A percentile compares a stretch with the other conserved stretches of the same genome.
Conservation (phyloP, 2,888 invertebrate species). For the Amiota mariae region DNA sequence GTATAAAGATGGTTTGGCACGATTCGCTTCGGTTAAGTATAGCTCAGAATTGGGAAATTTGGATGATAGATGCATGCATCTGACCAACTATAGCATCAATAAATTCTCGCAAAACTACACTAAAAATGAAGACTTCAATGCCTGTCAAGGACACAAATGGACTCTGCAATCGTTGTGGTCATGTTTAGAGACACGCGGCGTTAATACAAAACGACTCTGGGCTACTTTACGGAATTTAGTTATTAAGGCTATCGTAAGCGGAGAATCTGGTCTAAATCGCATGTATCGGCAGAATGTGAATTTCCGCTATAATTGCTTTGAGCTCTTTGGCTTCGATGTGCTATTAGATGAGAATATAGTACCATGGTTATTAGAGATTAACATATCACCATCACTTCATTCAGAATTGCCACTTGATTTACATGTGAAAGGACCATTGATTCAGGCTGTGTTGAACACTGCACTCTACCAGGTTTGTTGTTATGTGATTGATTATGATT, state of each 20-base stretch:
- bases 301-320: slow-evolving; percentile 91
- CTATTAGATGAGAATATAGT: slow-evolving; percentile 91
- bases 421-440: slow-evolving; percentile 94
- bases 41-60: slow-evolving; percentile 84
- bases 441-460: slow-evolving; percentile 91
- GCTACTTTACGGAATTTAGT: slow-evolving; percentile 90
- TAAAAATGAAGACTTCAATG: slow-evolving; percentile 90
- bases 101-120: slow-evolving; percentile 89
- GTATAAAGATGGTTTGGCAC: slow-evolving; percentile 94
- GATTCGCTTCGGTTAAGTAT: slow-evolving; percentile 96
- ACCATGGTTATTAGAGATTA: slow-evolving; percentile 96
- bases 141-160: slow-evolving; percentile 97
- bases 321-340: slow-evolving; percentile 96
- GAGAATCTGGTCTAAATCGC: slow-evolving; percentile 84
- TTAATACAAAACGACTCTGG: slow-evolving; percentile 88
- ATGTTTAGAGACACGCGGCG: slow-evolving; percentile 76
- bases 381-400: slow-evolving; percentile 92
- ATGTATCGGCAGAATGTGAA: slow-evolving; percentile 83
- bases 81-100: slow-evolving; percentile 94
- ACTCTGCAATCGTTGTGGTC: slow-evolving; percentile 81
- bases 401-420: slow-evolving; percentile 90
- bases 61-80: slow-evolving; percentile 91
- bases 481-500: background rate
- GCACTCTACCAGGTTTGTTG: slow-evolving; percentile 91
- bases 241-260: slow-evolving; percentile 93